Base-by-base conservation (phyloP, 2,797 vertebrate species). In the Macrochelys suwanniensis region DNA sequence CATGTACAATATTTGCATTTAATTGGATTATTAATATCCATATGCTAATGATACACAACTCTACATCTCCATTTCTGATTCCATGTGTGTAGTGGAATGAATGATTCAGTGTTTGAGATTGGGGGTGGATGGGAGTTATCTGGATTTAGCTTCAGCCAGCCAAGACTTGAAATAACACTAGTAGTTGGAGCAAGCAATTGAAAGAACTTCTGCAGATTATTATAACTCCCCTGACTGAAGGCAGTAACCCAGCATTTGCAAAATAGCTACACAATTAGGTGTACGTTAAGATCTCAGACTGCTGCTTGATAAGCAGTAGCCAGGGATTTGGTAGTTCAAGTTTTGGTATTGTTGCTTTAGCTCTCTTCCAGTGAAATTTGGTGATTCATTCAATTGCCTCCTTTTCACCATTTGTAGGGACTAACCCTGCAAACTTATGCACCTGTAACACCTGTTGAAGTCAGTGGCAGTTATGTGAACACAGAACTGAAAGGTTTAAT, bases 201-300 rank as follows among this genome's bases (percentile, higher is more conserved):
- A 53, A 92, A 92, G 65, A 80, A 65, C 0, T 81, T 5, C 7
- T 79, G 7, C 33, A 51, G 87, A 42, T 78, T 91, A 68, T 47
- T 84, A 56, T 0, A 2, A 28, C 84, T 61, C 33, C 7, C 89
- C 91, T 85, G 96, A 59, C 77, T 59, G 47, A 93, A 80, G 84
- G 93, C 25, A 88, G 11, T 53, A 82, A 19, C 77, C 81, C 77
- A 85, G 80, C 65, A 50, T 92, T 93, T 81, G 51, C 53, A 87
- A 61, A 93, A 88, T 5, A 85, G 50, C 42, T 91, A 87, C 94
- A 94, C 85, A 94, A 89, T 54, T 84, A 82, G 50, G 47, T 95
- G 71, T 74, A 91, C 86, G 86, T 79, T 88, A 86, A 33, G 13
- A 28, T 88, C 82, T 87, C 56, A 77, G 96, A 93, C 37, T 45